These are phyloP conservation scores for Polietes domitor DNA, from an alignment of 2,888 invertebrate species.

Conservation along the genomic window DNA sequence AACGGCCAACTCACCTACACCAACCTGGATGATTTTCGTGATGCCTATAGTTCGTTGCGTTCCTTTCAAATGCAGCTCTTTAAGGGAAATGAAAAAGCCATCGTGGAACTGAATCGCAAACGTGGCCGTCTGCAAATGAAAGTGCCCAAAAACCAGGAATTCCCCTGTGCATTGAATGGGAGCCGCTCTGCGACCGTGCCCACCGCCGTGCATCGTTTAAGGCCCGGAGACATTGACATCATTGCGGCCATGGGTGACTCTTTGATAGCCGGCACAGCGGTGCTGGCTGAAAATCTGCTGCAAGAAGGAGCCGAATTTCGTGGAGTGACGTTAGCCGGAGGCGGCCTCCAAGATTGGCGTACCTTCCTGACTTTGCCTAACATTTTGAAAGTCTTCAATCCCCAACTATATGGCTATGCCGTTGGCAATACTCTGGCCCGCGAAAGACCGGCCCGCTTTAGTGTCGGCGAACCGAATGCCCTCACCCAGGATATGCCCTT, in stretches of 20 bases:
- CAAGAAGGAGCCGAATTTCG: slow-evolving; percentile 81
- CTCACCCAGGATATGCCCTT: slow-evolving; percentile 74
- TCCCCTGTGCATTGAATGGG: slow-evolving; percentile 78
- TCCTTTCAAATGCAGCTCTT: slow-evolving; percentile 61
- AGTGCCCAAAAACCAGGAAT: slow-evolving; percentile 72
- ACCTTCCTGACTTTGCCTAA: slow-evolving; percentile 83
- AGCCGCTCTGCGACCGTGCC: slow-evolving; percentile 79
- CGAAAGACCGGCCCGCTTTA: slow-evolving; percentile 72
- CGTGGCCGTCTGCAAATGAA: slow-evolving; percentile 75
- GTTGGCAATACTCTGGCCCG: slow-evolving; percentile 73
- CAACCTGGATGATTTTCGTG: slow-evolving; percentile 71
- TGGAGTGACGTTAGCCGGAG: slow-evolving; percentile 81
- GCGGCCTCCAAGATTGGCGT: slow-evolving; percentile 82
- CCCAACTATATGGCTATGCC: slow-evolving; percentile 83
- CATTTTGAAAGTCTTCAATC: slow-evolving; percentile 85
- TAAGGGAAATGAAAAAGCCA: slow-evolving; percentile 61
- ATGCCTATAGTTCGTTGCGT: slow-evolving; percentile 67
- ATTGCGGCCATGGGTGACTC: slow-evolving; percentile 84
- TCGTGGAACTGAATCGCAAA: slow-evolving; percentile 58
- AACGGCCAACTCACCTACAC: slow-evolving; percentile 70
- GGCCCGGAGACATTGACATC: slow-evolving; percentile 84
- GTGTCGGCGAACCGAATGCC: slow-evolving; percentile 77
- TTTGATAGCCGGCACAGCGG: slow-evolving; percentile 83
- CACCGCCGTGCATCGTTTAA: slow-evolving; percentile 82
- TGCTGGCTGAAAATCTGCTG: slow-evolving; percentile 80